These are phyloP conservation scores for Drosophila kanapiae DNA, from an alignment of 1,140 invertebrate species.

Conservation along the genomic window DNA sequence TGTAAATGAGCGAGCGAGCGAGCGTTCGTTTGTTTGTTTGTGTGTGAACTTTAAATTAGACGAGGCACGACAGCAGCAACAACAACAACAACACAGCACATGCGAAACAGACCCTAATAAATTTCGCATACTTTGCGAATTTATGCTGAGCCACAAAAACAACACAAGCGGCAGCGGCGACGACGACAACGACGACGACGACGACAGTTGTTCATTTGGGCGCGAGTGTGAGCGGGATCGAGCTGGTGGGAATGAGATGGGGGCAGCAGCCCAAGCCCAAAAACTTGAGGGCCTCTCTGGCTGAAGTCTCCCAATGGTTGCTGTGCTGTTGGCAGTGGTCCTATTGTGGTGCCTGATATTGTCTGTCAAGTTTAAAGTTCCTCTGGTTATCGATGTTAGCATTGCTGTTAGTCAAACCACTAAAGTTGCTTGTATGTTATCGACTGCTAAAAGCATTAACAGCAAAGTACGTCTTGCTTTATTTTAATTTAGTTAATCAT, in stretches of 20 bases:
- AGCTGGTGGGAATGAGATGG: slow-evolving; percentile 18
- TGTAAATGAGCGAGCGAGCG: slow-evolving; percentile 8
- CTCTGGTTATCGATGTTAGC: slow-evolving; percentile 1
- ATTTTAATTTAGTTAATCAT: background rate
- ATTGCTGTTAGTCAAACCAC: background rate
- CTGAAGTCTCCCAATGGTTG: slow-evolving; percentile 17
- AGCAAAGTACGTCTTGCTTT: background rate
- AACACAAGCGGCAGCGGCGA: slow-evolving; percentile 38
- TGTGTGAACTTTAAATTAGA: slow-evolving; percentile 83
- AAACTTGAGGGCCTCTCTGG: slow-evolving; percentile 18
- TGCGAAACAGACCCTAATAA: slow-evolving; percentile 80
- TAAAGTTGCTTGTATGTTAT: background rate
- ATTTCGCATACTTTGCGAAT: slow-evolving; percentile 83
- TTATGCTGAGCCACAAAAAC: slow-evolving; percentile 74
- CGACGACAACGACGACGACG: slow-evolving; percentile 19
- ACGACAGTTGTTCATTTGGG: slow-evolving; percentile 66
- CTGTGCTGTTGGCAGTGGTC: slow-evolving; percentile 5
- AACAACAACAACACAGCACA: slow-evolving; percentile 51
- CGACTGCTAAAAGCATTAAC: background rate
- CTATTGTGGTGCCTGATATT: background rate
- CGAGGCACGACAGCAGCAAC: slow-evolving; percentile 62
- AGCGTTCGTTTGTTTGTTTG: slow-evolving; percentile 35
- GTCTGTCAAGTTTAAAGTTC: background rate
- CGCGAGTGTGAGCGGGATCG: slow-evolving; percentile 22
- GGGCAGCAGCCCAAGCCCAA: slow-evolving; percentile 39